Percentiles rank a stretch among this genome's conserved stretches.
Evolutionary conservation across 2,113 vertebrate species (phyloP).

Genomic region (Pica pica): DNA sequence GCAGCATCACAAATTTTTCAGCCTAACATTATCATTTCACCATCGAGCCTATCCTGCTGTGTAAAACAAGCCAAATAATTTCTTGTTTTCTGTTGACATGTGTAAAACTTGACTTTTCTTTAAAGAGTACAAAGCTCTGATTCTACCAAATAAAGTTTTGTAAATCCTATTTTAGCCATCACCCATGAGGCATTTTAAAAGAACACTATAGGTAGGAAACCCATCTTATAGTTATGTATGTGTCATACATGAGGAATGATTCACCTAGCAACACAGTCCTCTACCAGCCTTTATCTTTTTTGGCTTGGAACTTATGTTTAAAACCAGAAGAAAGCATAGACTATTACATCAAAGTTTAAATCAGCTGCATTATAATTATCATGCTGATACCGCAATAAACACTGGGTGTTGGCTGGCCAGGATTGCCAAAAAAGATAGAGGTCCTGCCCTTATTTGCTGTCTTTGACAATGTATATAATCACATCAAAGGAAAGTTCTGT

Average conservation of each 20-base stretch:
- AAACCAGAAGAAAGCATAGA: conserved; percentile 32
- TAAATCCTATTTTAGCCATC: neutral
- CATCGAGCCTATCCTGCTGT: neutral
- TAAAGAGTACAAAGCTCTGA: neutral
- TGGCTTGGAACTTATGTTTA: neutral
- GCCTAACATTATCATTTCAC: neutral
- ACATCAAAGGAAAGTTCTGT: conserved; percentile 16
- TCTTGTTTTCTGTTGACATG: neutral
- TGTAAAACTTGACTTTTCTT: neutral
- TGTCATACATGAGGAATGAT: conserved; percentile 1
- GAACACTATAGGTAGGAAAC: neutral
- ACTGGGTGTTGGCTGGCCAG: conserved; percentile 45
- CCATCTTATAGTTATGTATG: neutral
- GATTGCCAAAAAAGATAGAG: conserved; percentile 55
- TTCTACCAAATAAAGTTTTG: neutral
- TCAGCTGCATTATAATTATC: conserved; percentile 61
- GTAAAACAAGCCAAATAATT: neutral
- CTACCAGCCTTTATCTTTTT: conserved; percentile 26
- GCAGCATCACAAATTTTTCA: neutral
- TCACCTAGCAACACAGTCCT: conserved; percentile 41
- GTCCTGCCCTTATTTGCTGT: conserved; percentile 36
- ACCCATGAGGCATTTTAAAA: neutral
- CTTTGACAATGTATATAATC: conserved; percentile 23
- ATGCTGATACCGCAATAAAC: conserved; percentile 51
- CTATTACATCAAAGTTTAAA: conserved; percentile 58